Conservation (phyloP, 2,113 vertebrate genomes). For the Spermophilus dauricus region DNA sequence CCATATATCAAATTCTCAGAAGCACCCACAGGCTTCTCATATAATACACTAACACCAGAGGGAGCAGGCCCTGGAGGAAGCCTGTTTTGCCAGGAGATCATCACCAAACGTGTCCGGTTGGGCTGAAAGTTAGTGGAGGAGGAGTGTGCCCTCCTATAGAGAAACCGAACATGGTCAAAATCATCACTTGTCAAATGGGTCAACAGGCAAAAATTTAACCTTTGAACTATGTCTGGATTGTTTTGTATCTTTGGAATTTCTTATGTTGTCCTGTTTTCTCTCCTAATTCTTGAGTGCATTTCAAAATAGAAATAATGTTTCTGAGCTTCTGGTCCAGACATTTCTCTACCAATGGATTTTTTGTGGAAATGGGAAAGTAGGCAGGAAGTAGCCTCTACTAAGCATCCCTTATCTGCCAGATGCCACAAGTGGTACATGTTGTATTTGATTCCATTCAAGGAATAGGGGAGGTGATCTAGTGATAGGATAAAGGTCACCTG, state of each 20-base stretch:
- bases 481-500: neutral
- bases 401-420: neutral
- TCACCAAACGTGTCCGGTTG: neutral
- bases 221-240: neutral
- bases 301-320: neutral
- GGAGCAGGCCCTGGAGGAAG: neutral
- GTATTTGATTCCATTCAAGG: neutral
- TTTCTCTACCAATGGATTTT: neutral
- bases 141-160: fast-evolving
- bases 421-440: neutral
- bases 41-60: neutral
- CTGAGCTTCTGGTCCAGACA: neutral
- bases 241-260: neutral
- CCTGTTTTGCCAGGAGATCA: neutral
- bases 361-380: neutral
- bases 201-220: neutral
- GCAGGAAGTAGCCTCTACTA: neutral
- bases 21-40: neutral
- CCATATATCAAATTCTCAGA: neutral
- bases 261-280: neutral
- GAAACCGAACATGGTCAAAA: neutral
- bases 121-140: neutral
- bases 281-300: neutral
- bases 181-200: neutral
- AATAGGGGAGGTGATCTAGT: neutral